phyloP scores from a whole-genome alignment of 2,797 vertebrate genomes.

The Lepilemur ruficaudatus region DNA sequence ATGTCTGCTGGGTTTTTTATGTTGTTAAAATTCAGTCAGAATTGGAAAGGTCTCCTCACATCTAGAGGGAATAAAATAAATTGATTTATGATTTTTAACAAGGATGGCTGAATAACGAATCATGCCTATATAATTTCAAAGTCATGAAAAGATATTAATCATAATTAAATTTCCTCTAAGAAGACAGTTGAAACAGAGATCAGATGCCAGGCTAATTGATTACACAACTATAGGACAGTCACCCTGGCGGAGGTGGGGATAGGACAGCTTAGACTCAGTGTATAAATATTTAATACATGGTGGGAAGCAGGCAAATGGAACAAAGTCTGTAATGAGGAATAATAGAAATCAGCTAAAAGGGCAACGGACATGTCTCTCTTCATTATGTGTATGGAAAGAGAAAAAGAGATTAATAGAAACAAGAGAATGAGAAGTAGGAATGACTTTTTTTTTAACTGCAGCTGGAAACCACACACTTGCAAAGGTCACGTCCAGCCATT shows the following conservation, averaged over 20 bases:
- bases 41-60: conserved; percentile 66
- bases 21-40: conserved; percentile 42
- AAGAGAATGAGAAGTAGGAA: background rate
- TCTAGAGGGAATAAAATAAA: conserved; percentile 75
- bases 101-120: conserved; percentile 77
- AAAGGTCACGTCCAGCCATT: background rate
- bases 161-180: conserved; percentile 81
- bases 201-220: conserved; percentile 73
- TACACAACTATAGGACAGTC: conserved; percentile 34
- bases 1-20: conserved; percentile 36
- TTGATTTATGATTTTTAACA: conserved; percentile 83
- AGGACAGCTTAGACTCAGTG: background rate
- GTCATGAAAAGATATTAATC: conserved; percentile 81
- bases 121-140: conserved; percentile 72
- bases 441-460: conserved; percentile 39
- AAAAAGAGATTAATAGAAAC: conserved; percentile 54
- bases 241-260: conserved; percentile 1
- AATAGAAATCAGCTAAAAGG: conserved; percentile 54
- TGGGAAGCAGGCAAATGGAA: conserved; percentile 61
- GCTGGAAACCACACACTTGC: background rate
- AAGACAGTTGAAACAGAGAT: conserved; percentile 63
- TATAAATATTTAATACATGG: conserved; percentile 43
- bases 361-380: background rate
- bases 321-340: conserved; percentile 58
- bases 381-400: conserved; percentile 54